A percentile compares a stretch with the other conserved stretches of the same genome.
Evolutionary conservation across 35 echinoderm and acorn worm species (phyloP).

Genomic region (Acanthaster planci): DNA sequence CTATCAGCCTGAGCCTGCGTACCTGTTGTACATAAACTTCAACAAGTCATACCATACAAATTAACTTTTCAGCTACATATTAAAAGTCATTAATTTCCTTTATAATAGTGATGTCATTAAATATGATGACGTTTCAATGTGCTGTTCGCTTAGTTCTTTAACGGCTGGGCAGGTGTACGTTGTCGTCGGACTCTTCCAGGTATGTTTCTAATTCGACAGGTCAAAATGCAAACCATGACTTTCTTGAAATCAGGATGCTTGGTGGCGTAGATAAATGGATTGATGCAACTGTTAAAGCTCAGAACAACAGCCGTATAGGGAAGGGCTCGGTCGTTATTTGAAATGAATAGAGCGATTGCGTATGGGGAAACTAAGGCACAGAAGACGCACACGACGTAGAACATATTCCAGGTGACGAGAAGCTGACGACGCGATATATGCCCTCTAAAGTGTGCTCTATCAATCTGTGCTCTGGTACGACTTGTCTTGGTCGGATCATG

Average conservation of each 20-base stretch:
- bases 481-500: slow-evolving; percentile 1
- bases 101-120: too few relatives aligned
- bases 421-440: slow-evolving; percentile 38
- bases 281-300: slow-evolving; percentile 51
- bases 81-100: too few relatives aligned
- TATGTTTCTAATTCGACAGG: slow-evolving; percentile 11
- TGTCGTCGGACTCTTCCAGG: slow-evolving; percentile 2
- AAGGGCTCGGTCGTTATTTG: slow-evolving; percentile 28
- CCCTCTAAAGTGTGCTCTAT: neutral
- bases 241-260: slow-evolving; percentile 64
- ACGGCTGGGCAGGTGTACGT: neutral
- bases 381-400: slow-evolving; percentile 61
- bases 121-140: too few relatives aligned
- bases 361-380: slow-evolving; percentile 54
- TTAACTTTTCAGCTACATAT: too few relatives aligned
- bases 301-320: slow-evolving; percentile 58
- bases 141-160: neutral
- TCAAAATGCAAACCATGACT: slow-evolving; percentile 42
- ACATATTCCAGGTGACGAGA: slow-evolving; percentile 42
- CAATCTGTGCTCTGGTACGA: slow-evolving; percentile 3
- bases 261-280: slow-evolving; percentile 65
- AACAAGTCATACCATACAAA: too few relatives aligned
- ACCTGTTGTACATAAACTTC: too few relatives aligned
- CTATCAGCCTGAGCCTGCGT: too few relatives aligned
- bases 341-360: slow-evolving; percentile 33